These are phyloP conservation scores for Philonicus albiceps DNA, from an alignment of 2,888 invertebrate genomes.

Conservation along the genomic window DNA sequence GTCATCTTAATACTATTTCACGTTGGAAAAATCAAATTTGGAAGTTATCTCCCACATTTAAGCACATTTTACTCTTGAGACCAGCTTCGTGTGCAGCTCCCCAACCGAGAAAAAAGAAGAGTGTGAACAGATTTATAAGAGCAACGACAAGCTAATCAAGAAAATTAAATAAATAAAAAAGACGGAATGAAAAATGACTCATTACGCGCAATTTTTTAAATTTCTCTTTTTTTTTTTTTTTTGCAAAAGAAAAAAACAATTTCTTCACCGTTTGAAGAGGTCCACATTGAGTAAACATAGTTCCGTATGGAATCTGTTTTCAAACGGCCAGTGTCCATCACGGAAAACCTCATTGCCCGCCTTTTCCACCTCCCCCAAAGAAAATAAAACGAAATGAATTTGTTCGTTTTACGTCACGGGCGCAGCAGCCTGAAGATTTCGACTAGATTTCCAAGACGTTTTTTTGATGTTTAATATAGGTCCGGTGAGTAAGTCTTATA, in stretches of 20 bases:
- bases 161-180: not conserved
- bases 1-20: not conserved
- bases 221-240: not conserved
- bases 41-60: not conserved
- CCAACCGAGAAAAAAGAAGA: not conserved
- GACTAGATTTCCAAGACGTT: not conserved
- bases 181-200: not conserved
- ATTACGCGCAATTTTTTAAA: not conserved
- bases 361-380: not conserved
- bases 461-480: not conserved
- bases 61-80: not conserved
- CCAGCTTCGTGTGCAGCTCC: not conserved
- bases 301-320: not conserved
- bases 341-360: not conserved
- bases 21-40: not conserved
- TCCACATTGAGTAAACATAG: not conserved
- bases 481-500: not conserved
- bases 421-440: not conserved
- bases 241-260: too few species aligned
- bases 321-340: not conserved
- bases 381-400: not conserved
- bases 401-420: not conserved
- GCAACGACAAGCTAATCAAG: not conserved
- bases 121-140: not conserved
- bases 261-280: not conserved